Evolutionary conservation across 1,140 invertebrate species (phyloP).

Genomic region (Cyphomyrmex costatus): DNA sequence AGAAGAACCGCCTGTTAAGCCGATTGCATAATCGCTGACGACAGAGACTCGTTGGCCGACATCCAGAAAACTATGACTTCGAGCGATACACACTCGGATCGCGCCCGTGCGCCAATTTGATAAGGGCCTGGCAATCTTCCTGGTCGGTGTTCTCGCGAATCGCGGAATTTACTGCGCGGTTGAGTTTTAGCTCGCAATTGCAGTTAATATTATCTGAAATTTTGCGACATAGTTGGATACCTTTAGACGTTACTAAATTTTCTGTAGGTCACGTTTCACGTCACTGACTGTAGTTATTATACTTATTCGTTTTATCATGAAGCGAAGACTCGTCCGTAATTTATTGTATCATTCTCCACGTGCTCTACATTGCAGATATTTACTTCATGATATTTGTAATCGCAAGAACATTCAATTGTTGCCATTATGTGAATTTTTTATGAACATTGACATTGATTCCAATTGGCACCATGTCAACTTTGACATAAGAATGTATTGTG

Average conservation of each 20-base stretch:
- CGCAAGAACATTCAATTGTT: background rate
- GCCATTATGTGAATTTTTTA: constrained; percentile 57
- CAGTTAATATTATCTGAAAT: constrained; percentile 11
- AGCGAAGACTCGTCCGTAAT: background rate
- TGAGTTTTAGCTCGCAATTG: constrained; percentile 9
- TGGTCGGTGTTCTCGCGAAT: constrained; percentile 39
- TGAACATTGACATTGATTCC: constrained; percentile 72
- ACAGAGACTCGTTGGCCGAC: constrained; percentile 57
- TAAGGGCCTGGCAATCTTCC: constrained; percentile 55
- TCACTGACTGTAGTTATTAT: background rate
- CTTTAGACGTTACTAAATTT: constrained; percentile 4
- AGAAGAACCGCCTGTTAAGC: constrained; percentile 49
- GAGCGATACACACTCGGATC: constrained; percentile 49
- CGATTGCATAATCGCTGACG: constrained; percentile 68
- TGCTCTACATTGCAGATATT: background rate
- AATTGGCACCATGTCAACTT: constrained; percentile 72
- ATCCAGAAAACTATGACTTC: constrained; percentile 54
- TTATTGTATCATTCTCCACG: background rate
- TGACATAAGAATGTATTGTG: constrained; percentile 50
- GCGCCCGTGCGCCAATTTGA: constrained; percentile 67
- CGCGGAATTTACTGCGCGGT: background rate
- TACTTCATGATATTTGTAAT: background rate
- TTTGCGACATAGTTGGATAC: constrained; percentile 32
- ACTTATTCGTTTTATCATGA: background rate
- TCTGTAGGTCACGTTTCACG: constrained; percentile 23